Conservation (phyloP, 1,140 invertebrate species). For the Penaeus japonicus region DNA sequence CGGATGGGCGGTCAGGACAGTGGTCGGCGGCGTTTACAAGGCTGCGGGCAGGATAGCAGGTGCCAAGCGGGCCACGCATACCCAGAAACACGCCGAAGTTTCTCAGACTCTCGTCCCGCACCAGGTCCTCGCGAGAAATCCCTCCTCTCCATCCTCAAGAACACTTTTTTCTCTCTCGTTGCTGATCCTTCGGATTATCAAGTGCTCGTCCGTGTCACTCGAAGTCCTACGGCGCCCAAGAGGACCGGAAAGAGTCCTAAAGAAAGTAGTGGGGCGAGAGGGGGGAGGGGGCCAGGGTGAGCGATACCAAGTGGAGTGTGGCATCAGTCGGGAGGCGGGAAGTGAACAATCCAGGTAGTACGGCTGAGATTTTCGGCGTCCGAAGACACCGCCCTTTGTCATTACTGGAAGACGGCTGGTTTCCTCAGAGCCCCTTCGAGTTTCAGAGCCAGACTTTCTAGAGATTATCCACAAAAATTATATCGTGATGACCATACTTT, state of each 20-base stretch:
- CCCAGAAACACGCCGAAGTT: not conserved
- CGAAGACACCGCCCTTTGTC: not conserved
- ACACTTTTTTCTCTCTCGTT: too few relatives aligned
- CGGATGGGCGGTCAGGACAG: not conserved
- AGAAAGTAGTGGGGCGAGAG: not conserved
- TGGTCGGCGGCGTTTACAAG: not conserved
- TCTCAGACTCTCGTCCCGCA: not conserved
- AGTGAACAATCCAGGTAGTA: not conserved
- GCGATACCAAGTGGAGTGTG: not conserved
- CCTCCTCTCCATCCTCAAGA: too few relatives aligned
- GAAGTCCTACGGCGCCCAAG: too few relatives aligned
- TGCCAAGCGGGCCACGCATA: constrained; percentile 10
- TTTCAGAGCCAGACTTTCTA: too few relatives aligned
- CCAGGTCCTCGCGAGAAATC: not conserved
- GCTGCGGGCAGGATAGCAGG: constrained; percentile 28
- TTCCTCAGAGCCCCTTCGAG: too few relatives aligned
- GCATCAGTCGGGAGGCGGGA: not conserved
- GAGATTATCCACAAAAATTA: too few relatives aligned
- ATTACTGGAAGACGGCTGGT: too few relatives aligned
- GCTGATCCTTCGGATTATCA: too few relatives aligned
- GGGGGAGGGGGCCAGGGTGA: not conserved
- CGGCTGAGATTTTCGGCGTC: not conserved
- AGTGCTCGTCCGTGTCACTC: too few relatives aligned
- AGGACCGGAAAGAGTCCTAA: too few relatives aligned
- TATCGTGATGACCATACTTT: too few relatives aligned